phyloP scores from a whole-genome alignment of 2,113 vertebrate species.

The Bucco capensis region DNA sequence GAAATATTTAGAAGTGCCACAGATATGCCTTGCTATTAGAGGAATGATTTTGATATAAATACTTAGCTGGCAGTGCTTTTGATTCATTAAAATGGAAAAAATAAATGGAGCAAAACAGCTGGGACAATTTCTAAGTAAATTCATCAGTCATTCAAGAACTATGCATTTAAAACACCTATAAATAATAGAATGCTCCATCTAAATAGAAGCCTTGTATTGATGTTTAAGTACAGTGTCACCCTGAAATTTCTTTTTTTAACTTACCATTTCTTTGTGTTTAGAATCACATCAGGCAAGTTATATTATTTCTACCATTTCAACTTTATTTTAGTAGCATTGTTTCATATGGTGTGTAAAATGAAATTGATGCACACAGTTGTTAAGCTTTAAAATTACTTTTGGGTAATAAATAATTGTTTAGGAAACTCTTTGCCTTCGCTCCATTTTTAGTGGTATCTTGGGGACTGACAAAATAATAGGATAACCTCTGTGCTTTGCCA shows the following conservation, averaged over 20 bases:
- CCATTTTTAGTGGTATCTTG: neutral
- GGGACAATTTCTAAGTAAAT: constrained; percentile 59
- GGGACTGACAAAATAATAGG: neutral
- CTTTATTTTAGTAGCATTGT: neutral
- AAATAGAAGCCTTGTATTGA: constrained; percentile 50
- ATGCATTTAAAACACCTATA: constrained; percentile 63
- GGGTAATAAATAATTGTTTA: constrained; percentile 37
- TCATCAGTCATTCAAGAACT: constrained; percentile 58
- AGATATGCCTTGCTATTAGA: constrained; percentile 9
- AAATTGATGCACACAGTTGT: neutral
- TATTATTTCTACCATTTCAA: neutral
- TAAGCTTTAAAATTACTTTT: constrained; percentile 24
- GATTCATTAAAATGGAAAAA: constrained; percentile 58
- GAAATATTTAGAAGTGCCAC: constrained; percentile 16
- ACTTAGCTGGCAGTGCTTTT: constrained; percentile 9
- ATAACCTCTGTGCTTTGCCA: neutral
- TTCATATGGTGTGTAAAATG: neutral
- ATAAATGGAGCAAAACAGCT: constrained; percentile 46
- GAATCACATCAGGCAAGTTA: neutral
- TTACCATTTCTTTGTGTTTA: neutral
- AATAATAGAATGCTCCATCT: constrained; percentile 53
- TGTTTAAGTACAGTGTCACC: constrained; percentile 50
- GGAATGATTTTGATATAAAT: constrained; percentile 37
- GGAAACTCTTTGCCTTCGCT: neutral
- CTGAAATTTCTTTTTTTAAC: constrained; percentile 43